phyloP scores from a whole-genome alignment of 1,140 invertebrate genomes.

The Trichomalopsis sarcophagae region DNA sequence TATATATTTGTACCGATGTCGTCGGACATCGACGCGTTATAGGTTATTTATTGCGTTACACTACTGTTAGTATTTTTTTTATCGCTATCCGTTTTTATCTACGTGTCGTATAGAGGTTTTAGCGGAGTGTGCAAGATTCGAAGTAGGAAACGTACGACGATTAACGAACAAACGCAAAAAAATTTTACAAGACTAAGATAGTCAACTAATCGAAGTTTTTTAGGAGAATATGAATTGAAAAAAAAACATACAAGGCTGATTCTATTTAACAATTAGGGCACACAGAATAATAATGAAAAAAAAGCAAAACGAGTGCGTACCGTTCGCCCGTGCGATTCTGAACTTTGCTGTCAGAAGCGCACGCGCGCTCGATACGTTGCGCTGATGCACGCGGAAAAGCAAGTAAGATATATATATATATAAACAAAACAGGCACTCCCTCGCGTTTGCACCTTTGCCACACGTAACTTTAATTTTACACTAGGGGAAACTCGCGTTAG shows the following conservation, averaged over 20 bases:
- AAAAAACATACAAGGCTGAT: constrained; percentile 70
- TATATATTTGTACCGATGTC: constrained; percentile 10
- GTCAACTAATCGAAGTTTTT: constrained; percentile 33
- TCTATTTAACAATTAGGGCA: constrained; percentile 64
- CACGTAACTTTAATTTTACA: constrained; percentile 24
- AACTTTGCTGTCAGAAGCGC: neutral
- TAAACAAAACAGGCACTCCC: constrained; percentile 31
- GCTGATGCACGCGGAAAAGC: constrained; percentile 22
- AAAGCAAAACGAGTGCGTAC: constrained; percentile 53
- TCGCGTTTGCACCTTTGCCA: constrained; percentile 18
- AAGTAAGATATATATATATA: constrained; percentile 3
- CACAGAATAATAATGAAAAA: constrained; percentile 39
- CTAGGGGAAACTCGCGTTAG: constrained; percentile 12
- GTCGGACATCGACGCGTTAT: constrained; percentile 44
- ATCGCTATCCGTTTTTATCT: constrained; percentile 25
- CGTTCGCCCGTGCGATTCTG: constrained; percentile 37
- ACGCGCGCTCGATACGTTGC: constrained; percentile 39
- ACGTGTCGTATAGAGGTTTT: constrained; percentile 30
- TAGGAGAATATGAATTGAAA: constrained; percentile 49
- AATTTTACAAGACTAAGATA: constrained; percentile 44
- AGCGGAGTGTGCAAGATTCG: constrained; percentile 8
- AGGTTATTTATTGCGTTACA: constrained; percentile 50
- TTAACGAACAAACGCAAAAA: constrained; percentile 24
- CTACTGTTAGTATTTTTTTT: constrained; percentile 48
- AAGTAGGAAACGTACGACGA: constrained; percentile 45